Percentiles rank a stretch among this genome's conserved stretches.
These are phyloP conservation scores for Leptinotarsa texana DNA, from an alignment of 1,140 invertebrate species.

Conservation along the genomic window DNA sequence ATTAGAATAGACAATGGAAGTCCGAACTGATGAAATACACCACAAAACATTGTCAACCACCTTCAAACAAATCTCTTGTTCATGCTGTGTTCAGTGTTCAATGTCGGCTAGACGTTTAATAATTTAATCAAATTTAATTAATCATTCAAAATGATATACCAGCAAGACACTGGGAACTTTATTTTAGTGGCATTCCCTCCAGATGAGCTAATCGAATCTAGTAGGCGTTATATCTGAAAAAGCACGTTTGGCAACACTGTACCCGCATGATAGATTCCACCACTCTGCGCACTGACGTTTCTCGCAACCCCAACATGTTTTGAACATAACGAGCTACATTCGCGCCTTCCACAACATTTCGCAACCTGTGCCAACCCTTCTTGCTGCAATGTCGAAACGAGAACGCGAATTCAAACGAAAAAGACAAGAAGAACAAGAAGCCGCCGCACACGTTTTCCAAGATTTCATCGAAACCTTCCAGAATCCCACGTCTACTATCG, in stretches of 20 bases:
- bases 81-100: too few species aligned
- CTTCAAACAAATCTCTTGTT: too few species aligned
- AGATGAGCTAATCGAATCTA: too few species aligned
- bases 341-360: conserved; percentile 2
- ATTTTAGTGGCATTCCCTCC: not conserved
- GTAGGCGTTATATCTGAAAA: not conserved
- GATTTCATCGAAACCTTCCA: conserved; percentile 54
- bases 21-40: too few species aligned
- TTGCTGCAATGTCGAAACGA: conserved; percentile 12
- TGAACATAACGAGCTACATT: not conserved
- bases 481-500: conserved; percentile 30
- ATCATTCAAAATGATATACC: too few species aligned
- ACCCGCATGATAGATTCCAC: not conserved
- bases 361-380: not conserved
- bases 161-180: not conserved
- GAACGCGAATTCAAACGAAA: conserved; percentile 39
- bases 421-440: conserved; percentile 82
- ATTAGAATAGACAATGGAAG: too few species aligned
- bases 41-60: too few species aligned
- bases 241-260: not conserved
- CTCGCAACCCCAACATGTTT: not conserved
- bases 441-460: conserved; percentile 67
- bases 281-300: too few species aligned
- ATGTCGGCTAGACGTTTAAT: too few species aligned
- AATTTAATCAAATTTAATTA: too few species aligned